A percentile compares a stretch with the other conserved stretches of the same genome.
phyloP scores from a whole-genome alignment of 2,888 invertebrate species.

The Diplolepis rosae region DNA sequence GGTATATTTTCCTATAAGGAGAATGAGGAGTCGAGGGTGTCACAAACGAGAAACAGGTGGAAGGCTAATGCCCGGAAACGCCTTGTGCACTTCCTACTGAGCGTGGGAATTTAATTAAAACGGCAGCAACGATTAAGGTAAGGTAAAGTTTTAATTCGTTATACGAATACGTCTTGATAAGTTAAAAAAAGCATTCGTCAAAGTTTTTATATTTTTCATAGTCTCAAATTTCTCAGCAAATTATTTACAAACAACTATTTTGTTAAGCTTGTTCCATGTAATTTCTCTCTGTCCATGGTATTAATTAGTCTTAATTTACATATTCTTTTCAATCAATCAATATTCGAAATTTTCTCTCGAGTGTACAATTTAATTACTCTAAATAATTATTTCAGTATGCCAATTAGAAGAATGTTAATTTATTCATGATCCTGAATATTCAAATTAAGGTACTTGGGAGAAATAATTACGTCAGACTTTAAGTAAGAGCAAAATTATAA shows the following conservation, averaged over 20 bases:
- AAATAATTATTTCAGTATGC: too few relatives aligned
- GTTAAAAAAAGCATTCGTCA: constrained; percentile 14
- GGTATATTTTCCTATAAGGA: constrained; percentile 12
- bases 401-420: too few relatives aligned
- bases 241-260: background rate
- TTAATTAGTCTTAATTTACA: too few relatives aligned
- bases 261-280: too few relatives aligned
- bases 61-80: constrained; percentile 34
- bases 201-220: constrained; percentile 5
- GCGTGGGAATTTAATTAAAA: constrained; percentile 42
- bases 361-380: too few relatives aligned
- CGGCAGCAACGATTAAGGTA: constrained; percentile 24
- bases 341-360: too few relatives aligned
- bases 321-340: too few relatives aligned
- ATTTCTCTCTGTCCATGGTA: too few relatives aligned
- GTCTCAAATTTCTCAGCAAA: background rate
- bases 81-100: constrained; percentile 31
- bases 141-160: constrained; percentile 18
- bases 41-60: constrained; percentile 29
- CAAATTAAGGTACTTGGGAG: too few relatives aligned
- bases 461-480: too few relatives aligned
- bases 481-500: too few relatives aligned
- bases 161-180: constrained; percentile 32
- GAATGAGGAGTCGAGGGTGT: constrained; percentile 22
- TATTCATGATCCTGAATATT: too few relatives aligned